Base-by-base conservation (phyloP, 2,113 vertebrate genomes). In the Gracilinanus agilis region DNA sequence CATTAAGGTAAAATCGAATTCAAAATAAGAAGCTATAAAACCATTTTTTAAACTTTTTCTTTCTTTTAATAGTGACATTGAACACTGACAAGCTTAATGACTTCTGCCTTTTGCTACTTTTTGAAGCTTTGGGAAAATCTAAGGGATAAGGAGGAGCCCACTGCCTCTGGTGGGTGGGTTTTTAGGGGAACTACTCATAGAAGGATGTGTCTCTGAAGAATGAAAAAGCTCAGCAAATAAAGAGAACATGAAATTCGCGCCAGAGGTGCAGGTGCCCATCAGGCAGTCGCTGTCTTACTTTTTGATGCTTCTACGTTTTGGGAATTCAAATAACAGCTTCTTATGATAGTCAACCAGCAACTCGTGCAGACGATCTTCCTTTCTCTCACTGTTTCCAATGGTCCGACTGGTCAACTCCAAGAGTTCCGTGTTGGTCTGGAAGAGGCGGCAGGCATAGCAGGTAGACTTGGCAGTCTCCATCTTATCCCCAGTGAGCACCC, bases 381-480 rank as follows among this genome's bases (percentile, higher is more conserved):
- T 99, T 34, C 98, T 98, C 24, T 97, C 98, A 0, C 96, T 98
- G 56, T 99, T 99, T 1, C 99, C 99, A 90, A 99, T 98, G 0
- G 97, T 99, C n/a, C 98, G 99, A 0, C 98, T 98, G 0, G 99
- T 99, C 92, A 99, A 98, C 97, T 99, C 99, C 97, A 99, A 98
- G 95, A 99, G 99, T 95, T 99, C 99, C 0, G 99, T 99, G 98
- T 97, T 99, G 94, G 98, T 99, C 98, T 99, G 99, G 97, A 99
- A 99, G 49, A 99, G 98, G 58, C 99, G 98, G 95, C 99, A 99
- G 92, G 99, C 99, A 0, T 99, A 99, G 98, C 99, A 99, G 0
- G 99, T 99, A 93, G 99, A 99, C 96, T 99, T 99, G 54, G 99
- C 99, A 0, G 99, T 99, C 98, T 99, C 99, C 99, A 99, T 99